Evolutionary conservation across 2,797 vertebrate species (phyloP).

Genomic region (Garrulus glandarius): DNA sequence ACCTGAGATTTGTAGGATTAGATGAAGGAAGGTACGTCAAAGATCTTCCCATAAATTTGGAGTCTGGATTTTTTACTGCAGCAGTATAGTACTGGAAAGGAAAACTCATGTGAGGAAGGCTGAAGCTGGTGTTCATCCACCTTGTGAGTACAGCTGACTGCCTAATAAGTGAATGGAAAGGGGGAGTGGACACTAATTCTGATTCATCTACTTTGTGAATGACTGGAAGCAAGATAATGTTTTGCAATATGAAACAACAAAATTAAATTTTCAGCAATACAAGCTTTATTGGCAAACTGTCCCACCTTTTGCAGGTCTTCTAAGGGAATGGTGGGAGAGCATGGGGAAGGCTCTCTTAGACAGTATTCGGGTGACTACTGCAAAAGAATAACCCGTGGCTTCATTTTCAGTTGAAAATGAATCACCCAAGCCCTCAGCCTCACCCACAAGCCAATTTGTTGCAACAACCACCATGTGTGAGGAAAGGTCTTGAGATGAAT

Average conservation of each 20-base stretch:
- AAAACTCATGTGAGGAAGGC: not conserved
- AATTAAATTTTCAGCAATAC: not conserved
- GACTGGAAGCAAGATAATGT: not conserved
- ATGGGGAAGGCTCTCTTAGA: not conserved
- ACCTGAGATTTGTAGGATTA: not conserved
- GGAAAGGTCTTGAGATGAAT: not conserved
- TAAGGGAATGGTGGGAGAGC: not conserved
- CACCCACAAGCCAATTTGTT: not conserved
- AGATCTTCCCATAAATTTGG: not conserved
- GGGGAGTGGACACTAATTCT: not conserved
- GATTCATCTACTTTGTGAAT: not conserved
- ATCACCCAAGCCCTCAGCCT: not conserved
- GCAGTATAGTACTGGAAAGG: not conserved
- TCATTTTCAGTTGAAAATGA: not conserved
- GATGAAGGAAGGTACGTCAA: not conserved
- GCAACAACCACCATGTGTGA: not conserved
- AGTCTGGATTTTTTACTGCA: not conserved
- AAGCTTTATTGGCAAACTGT: not conserved
- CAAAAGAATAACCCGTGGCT: not conserved
- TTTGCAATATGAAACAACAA: not conserved
- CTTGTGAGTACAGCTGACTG: not conserved
- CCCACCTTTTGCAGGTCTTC: rapidly evolving
- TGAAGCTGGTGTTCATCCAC: not conserved
- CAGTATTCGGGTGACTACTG: not conserved
- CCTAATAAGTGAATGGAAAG: not conserved